Base-by-base conservation (phyloP, 2,888 invertebrate species). In the Dione vanillae region DNA sequence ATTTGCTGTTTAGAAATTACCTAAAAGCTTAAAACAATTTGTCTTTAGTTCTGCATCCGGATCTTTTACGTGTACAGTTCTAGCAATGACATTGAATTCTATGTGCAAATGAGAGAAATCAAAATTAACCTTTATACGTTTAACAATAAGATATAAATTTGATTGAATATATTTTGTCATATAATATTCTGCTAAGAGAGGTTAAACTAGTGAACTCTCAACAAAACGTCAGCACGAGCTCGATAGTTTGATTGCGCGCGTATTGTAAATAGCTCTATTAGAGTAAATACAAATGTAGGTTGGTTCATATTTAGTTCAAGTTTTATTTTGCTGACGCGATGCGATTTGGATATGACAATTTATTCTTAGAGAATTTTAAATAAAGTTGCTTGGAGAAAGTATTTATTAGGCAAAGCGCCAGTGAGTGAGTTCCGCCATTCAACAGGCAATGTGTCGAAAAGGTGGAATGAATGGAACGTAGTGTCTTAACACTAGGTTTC, bases 1-100 rank as follows among this genome's bases (percentile, higher is more conserved):
- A 62, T 47, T 64, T 64, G 49, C 16, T 49, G 19, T 47, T 64
- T 8, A 19, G 27, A 37, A 19, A 64, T 62, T 47, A 62, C 49
- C 49, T 76, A 75, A 76, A 74, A 73, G 74, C 74, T 76, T 74
- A 72, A 75, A 76, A 76, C 77, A 76, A 77, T 77, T 77, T 75
- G 76, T 77, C 77, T 72, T 71, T 69, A 67, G 73, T 75, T 75
- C 74, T 74, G 74, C 71, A 73, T 73, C 71, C 70, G 70, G 69
- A 47, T 64, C 61, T 67, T 70, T 75, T 72, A 76, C 72, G 70
- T 69, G 72, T 67, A 65, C 69, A 62, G 37, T 40, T 56, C 27
- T 5, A 27, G 27, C 49, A 11, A 47, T 51, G 64, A 64, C 62
- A 67, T 43, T 43, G 43, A 10, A 16, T 37, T 41, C n/a, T 54